Evolutionary conservation across 2,797 vertebrate species (phyloP).

Genomic region (Sphenopsis melanotis): DNA sequence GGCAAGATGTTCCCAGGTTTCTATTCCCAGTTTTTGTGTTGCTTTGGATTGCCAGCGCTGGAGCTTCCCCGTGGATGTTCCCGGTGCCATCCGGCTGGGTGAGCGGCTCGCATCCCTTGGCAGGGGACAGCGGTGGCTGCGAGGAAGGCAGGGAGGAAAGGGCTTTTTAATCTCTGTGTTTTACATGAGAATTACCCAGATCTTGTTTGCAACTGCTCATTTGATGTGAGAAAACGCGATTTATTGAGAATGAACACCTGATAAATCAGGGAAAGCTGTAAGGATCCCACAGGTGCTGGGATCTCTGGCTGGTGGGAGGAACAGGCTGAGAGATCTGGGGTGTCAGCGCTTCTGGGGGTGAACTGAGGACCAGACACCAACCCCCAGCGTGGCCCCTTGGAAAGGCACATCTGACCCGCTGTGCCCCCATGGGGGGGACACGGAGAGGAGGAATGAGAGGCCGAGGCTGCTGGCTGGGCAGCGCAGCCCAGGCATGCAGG

Average conservation of each 20-base stretch:
- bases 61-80: background rate
- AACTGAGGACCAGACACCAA: background rate
- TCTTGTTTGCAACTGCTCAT: rapidly evolving
- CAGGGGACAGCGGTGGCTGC: rapidly evolving
- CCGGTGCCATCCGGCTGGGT: background rate
- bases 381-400: rapidly evolving
- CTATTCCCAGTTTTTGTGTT: background rate
- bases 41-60: background rate
- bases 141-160: background rate
- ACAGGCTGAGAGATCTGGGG: background rate
- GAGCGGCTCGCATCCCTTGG: background rate
- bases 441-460: background rate
- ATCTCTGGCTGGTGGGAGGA: background rate
- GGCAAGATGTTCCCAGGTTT: background rate
- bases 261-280: background rate
- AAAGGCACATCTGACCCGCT: background rate
- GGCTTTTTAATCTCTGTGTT: background rate
- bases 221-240: background rate
- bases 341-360: background rate
- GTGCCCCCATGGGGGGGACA: rapidly evolving
- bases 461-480: background rate
- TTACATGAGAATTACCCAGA: background rate
- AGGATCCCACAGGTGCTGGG: background rate
- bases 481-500: background rate
- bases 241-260: rapidly evolving